Evolutionary conservation across 2,888 invertebrate species (phyloP).

Genomic region (Rhodophaea formosa): DNA sequence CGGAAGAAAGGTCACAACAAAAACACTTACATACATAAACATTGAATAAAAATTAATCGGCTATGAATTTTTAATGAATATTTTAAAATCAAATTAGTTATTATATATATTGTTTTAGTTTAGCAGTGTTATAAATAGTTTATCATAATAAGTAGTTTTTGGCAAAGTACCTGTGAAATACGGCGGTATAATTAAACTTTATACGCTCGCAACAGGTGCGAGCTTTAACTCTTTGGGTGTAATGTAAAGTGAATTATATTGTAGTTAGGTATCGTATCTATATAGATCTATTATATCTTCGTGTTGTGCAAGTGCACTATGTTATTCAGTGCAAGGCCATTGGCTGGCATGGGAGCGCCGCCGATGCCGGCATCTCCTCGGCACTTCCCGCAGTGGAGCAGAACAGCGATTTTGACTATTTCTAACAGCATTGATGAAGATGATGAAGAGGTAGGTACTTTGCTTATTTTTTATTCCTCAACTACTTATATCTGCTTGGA

Average conservation of each 20-base stretch:
- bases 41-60: neutral
- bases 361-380: slow-evolving; percentile 39
- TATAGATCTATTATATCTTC: slow-evolving; percentile 23
- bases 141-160: neutral
- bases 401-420: slow-evolving; percentile 57
- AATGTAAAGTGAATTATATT: slow-evolving; percentile 5
- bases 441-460: slow-evolving; percentile 29
- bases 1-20: neutral
- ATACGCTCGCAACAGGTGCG: slow-evolving; percentile 3
- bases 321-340: slow-evolving; percentile 46
- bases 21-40: neutral
- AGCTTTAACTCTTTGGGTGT: neutral
- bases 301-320: slow-evolving; percentile 33
- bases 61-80: neutral
- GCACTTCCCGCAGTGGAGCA: slow-evolving; percentile 67
- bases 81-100: neutral
- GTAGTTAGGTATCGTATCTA: neutral
- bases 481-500: neutral
- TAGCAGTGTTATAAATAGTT: neutral
- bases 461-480: neutral
- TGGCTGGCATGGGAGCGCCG: slow-evolving; percentile 53
- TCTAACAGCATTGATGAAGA: slow-evolving; percentile 44
- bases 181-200: neutral
- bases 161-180: neutral
- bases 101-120: too few relatives aligned